Evolutionary conservation across 2,888 invertebrate genomes (phyloP).

Genomic region (Therioaphis trifolii): DNA sequence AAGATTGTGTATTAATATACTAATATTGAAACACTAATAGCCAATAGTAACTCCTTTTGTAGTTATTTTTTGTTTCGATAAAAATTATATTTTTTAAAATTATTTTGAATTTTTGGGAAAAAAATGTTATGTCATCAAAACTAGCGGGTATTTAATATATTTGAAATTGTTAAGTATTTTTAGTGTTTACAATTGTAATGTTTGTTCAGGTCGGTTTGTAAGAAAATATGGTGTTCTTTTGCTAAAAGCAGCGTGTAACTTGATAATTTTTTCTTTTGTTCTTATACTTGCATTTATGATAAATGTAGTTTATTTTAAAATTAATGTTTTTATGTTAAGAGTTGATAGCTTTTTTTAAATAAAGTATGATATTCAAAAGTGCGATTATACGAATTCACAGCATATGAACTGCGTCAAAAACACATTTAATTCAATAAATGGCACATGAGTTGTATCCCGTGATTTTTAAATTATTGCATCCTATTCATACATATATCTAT

Average conservation of each 20-base stretch:
- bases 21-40: no score
- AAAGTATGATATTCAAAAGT: no score
- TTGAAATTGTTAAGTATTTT: not conserved
- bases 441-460: no score
- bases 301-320: not conserved
- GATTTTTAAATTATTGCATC: no score
- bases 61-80: no score
- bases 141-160: not conserved
- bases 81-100: not conserved
- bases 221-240: conserved; percentile 15
- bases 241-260: not conserved
- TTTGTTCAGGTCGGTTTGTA: conserved; percentile 8
- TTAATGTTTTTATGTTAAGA: not conserved
- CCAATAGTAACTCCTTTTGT: no score
- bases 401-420: no score
- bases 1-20: no score
- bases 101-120: not conserved
- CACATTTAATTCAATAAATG: no score
- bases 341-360: not conserved
- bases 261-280: not conserved
- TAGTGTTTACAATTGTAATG: conserved; percentile 9
- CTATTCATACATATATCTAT: no score
- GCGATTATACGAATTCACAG: no score
- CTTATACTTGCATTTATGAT: not conserved
- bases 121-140: no score